Evolutionary conservation across 2,797 vertebrate species (phyloP).

Genomic region (Sphenodon punctatus): DNA sequence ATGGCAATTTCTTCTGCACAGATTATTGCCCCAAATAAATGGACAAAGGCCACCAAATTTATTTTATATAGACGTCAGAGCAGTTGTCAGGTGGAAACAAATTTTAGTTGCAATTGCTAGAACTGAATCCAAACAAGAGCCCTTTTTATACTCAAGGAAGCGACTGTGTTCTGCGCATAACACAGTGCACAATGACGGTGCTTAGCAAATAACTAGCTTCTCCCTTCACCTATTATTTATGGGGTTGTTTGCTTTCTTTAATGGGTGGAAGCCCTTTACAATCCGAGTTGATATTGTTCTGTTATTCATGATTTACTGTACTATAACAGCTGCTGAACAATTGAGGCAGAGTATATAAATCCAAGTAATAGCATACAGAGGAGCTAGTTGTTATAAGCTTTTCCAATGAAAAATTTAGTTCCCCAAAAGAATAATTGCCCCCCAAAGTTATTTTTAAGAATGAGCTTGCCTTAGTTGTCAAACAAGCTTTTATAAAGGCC

Average conservation of each 20-base stretch:
- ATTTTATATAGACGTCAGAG: background rate
- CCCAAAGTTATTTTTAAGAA: background rate
- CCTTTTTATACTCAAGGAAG: conserved; percentile 14
- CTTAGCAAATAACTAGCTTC: background rate
- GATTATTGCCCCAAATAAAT: background rate
- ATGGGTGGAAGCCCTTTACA: background rate
- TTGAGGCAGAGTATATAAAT: background rate
- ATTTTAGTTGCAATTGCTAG: background rate
- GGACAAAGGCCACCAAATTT: too few species aligned
- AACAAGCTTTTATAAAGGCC: background rate
- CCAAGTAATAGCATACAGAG: background rate
- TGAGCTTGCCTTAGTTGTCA: background rate
- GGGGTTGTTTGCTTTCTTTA: conserved; percentile 13
- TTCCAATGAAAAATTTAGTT: background rate
- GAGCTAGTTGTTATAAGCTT: background rate
- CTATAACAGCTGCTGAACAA: background rate
- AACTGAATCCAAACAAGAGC: background rate
- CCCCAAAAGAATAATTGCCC: background rate
- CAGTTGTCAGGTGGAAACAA: background rate
- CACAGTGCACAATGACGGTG: background rate
- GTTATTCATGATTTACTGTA: background rate
- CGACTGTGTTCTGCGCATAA: background rate
- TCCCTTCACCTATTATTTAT: conserved; percentile 1
- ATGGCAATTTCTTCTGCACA: background rate
- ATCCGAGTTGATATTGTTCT: background rate